Evolutionary conservation across 2,113 vertebrate genomes (phyloP).

Genomic region (Heterotis niloticus): DNA sequence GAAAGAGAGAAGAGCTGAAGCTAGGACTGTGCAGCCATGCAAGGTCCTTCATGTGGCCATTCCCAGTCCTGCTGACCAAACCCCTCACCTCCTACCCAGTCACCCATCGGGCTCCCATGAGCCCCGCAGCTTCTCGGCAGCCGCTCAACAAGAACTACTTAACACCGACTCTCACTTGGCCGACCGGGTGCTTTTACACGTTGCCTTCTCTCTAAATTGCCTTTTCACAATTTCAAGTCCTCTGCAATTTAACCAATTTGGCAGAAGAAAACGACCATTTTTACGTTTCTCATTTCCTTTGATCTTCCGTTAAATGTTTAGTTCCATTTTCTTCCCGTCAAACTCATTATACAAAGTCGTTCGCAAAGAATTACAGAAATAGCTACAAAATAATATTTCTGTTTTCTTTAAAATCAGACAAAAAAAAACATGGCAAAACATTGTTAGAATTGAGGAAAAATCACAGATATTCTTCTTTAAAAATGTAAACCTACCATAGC

Average conservation of each 20-base stretch:
- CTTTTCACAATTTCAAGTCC: constrained; percentile 38
- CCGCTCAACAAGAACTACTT: constrained; percentile 38
- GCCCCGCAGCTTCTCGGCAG: constrained; percentile 3
- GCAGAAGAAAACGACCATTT: constrained; percentile 46
- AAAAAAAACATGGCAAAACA: neutral
- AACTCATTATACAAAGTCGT: constrained; percentile 34
- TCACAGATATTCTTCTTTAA: neutral
- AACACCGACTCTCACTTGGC: constrained; percentile 33
- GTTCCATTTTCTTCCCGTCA: constrained; percentile 39
- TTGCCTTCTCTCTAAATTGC: constrained; percentile 41
- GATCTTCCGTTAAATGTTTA: constrained; percentile 37
- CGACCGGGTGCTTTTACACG: constrained; percentile 35
- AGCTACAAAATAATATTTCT: constrained; percentile 29
- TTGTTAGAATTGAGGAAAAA: constrained; percentile 5
- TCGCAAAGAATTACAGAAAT: constrained; percentile 40
- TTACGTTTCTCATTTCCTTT: constrained; percentile 50
- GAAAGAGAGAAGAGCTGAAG: neutral
- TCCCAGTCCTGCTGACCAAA: neutral
- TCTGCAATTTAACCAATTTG: constrained; percentile 49
- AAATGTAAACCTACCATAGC: neutral
- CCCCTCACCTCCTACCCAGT: neutral
- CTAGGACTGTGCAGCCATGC: neutral
- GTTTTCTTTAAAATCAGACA: neutral
- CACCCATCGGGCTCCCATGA: neutral
- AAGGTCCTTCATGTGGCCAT: neutral